Evolutionary conservation across 1,140 invertebrate genomes (phyloP).

Genomic region (Meloidogyne chitwoodi): DNA sequence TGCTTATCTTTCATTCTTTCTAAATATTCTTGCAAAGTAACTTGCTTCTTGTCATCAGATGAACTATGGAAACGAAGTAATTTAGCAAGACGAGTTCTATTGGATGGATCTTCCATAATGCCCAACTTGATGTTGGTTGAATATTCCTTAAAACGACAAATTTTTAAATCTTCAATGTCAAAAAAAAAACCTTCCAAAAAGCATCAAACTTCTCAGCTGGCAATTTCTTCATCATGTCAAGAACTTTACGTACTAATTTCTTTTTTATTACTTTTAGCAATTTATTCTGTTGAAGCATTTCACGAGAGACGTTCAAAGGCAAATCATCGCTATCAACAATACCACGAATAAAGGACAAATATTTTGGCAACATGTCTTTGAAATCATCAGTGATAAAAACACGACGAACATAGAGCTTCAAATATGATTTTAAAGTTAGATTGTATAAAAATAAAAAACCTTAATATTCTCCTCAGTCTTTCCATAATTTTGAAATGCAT

Average conservation of each 20-base stretch:
- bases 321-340: conserved; percentile 99
- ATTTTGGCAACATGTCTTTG: conserved; percentile 98
- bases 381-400: conserved; percentile 99
- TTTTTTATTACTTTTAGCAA: conserved; percentile 98
- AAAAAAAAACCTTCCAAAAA: conserved; percentile 78
- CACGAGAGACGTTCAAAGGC: conserved; percentile 93
- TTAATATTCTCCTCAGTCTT: conserved; percentile 91
- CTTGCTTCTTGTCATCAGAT: conserved; percentile 68
- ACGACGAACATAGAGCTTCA: conserved; percentile 79
- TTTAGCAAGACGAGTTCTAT: conserved; percentile 88
- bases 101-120: conserved; percentile 92
- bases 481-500: conserved; percentile 90
- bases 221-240: conserved; percentile 91
- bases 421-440: conserved; percentile 20
- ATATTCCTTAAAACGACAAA: conserved; percentile 70
- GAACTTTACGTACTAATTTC: conserved; percentile 90
- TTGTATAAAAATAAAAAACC: conserved; percentile 61
- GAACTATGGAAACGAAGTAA: conserved; percentile 86
- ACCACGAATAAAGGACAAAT: conserved; percentile 86
- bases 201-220: conserved; percentile 81
- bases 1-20: conserved; percentile 95
- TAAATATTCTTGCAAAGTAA: conserved; percentile 82
- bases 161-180: background rate
- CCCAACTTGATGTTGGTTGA: conserved; percentile 96
- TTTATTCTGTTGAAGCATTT: conserved; percentile 93